Conservation (phyloP, 2,888 invertebrate genomes). For the Hypomecis atomaria region DNA sequence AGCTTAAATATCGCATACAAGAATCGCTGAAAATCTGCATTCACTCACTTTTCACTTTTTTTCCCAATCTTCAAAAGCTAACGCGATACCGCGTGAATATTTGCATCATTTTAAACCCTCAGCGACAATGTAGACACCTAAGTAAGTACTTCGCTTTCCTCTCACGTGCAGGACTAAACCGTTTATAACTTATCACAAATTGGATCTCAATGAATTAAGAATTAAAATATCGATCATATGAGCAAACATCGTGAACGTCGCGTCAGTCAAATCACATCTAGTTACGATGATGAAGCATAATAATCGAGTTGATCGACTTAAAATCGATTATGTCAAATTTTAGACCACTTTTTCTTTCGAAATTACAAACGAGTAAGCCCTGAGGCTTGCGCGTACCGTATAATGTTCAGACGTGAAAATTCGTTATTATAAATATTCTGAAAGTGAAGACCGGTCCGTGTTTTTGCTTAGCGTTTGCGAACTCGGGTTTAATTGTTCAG, state of each 20-base stretch:
- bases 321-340: constrained; percentile 61
- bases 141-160: constrained; percentile 19
- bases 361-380: constrained; percentile 38
- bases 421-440: constrained; percentile 57
- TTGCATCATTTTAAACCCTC: too few relatives aligned
- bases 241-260: constrained; percentile 56
- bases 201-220: constrained; percentile 54
- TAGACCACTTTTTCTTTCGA: constrained; percentile 44
- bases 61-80: background rate
- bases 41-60: background rate
- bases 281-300: constrained; percentile 52
- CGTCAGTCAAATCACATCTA: constrained; percentile 52
- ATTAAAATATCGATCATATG: constrained; percentile 58
- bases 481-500: constrained; percentile 14
- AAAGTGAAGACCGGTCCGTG: constrained; percentile 51
- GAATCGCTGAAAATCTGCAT: too few relatives aligned
- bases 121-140: constrained; percentile 12
- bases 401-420: constrained; percentile 40
- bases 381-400: constrained; percentile 25
- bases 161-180: constrained; percentile 17
- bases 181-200: constrained; percentile 38
- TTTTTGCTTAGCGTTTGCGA: constrained; percentile 52
- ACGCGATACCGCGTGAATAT: background rate
- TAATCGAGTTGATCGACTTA: constrained; percentile 35
- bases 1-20: too few relatives aligned